Percentiles rank a stretch among this genome's conserved stretches.
These are phyloP conservation scores for Carapus acus DNA, from an alignment of 2,797 vertebrate species.

Conservation along the genomic window DNA sequence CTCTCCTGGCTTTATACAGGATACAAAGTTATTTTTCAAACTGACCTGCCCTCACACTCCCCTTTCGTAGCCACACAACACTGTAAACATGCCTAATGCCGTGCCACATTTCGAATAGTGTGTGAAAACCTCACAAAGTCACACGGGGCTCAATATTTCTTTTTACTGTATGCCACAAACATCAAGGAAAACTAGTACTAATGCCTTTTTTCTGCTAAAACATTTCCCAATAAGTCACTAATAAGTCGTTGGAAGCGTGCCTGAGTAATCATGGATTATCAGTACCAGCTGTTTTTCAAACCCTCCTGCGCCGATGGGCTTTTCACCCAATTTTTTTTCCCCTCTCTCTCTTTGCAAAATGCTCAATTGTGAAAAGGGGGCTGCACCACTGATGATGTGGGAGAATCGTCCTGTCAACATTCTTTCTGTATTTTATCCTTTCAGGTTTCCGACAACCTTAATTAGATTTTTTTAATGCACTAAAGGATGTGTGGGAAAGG, in stretches of 20 bases:
- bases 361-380: constrained; percentile 22
- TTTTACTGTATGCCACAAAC: constrained; percentile 11
- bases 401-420: constrained; percentile 36
- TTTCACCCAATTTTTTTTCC: constrained; percentile 19
- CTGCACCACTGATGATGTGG: constrained; percentile 47
- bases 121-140: constrained; percentile 4
- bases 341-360: constrained; percentile 20
- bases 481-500: constrained; percentile 31
- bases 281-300: constrained; percentile 2
- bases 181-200: background rate
- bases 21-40: constrained; percentile 6
- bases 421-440: constrained; percentile 36
- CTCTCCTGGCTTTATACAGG: constrained; percentile 15
- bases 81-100: background rate
- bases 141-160: no score
- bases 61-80: no score
- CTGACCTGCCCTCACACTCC: no score
- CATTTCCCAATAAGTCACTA: constrained; percentile 5
- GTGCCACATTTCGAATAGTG: no score
- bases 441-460: constrained; percentile 24
- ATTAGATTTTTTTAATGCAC: constrained; percentile 54
- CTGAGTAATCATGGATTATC: constrained; percentile 12
- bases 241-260: constrained; percentile 18
- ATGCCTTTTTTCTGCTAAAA: constrained; percentile 14
- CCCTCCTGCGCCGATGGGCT: constrained; percentile 9